Evolutionary conservation across 2,888 invertebrate species (phyloP), one percentile per base, ranked within the genome.

Genomic region (Melieria crassipennis): DNA sequence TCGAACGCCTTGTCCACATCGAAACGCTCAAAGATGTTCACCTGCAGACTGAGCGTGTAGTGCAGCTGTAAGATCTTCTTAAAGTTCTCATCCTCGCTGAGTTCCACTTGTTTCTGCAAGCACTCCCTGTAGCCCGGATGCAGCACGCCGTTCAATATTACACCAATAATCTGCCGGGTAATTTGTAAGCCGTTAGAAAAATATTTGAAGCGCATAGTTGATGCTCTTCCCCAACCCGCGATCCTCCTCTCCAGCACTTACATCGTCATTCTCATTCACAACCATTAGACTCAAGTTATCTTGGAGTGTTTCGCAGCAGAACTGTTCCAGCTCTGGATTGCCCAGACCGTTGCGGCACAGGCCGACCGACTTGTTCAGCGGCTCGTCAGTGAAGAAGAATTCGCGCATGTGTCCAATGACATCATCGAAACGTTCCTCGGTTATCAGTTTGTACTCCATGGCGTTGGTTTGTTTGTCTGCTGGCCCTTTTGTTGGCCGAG

Each of bases 361-460:
- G 10, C 90, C 89, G n/a, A 94, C 92, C 0, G 94, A 92, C 78
- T 90, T 90, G 87, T 95, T 95, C 61, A 95, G 88, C 0, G 95
- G 94, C 83, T 95, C 95, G 82, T 95, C 95, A 0, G 93, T 92
- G 84, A 95, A 95, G 88, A 93, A 93, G 81, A 91, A 93, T 76
- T 90, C 87, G 50, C 93, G 89, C 65, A 95, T 88, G 83, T 94
- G 94, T 45, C 89, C 85, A 74, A 95, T 90, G 64, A 94, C 92
- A 45, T 91, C 90, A 45, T 89, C 88, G 78, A 89, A 84, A 71
- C 83, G 79, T 57, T 85, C 82, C 62, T 76, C 76, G 2, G 80
- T 76, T 55, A 87, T 85, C 48, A 79, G 67, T 78, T 83, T 85
- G 75, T 83, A 87, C 69, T 87, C 85, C 86, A 87, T 86, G 47